Conservation (phyloP, 2,113 vertebrate genomes). For the Perognathus longimembris region DNA sequence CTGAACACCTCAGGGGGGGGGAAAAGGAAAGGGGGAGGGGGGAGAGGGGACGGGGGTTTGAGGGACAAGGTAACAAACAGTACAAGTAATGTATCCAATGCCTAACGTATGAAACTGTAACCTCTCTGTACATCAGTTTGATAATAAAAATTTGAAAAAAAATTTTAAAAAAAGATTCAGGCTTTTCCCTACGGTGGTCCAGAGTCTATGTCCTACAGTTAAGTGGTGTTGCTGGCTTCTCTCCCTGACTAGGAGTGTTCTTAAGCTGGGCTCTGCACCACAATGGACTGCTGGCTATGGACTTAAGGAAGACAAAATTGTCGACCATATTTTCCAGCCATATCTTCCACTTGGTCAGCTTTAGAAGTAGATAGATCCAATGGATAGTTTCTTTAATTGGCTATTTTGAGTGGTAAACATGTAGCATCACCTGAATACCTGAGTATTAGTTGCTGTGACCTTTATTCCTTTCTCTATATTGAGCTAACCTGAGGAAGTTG, state of each 20-base stretch:
- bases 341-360: background rate
- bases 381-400: background rate
- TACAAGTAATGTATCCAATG: no score
- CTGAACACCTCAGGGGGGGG: no score
- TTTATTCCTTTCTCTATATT: background rate
- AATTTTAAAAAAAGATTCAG: no score
- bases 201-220: background rate
- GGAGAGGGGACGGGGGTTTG: no score
- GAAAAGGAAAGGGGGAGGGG: no score
- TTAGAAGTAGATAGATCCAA: background rate
- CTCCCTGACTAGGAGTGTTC: background rate
- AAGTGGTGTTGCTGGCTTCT: background rate
- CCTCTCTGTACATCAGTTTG: no score
- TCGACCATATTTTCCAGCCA: background rate
- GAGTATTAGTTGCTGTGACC: background rate
- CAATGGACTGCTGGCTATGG: background rate
- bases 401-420: background rate
- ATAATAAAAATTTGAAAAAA: no score
- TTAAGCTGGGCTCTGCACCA: background rate
- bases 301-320: background rate
- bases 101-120: no score
- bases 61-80: no score
- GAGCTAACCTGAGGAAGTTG: background rate
- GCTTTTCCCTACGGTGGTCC: background rate
- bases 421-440: background rate